Conservation (phyloP, 2,113 vertebrate species). For the western clawed frog (Xenopus tropicalis) region DNA sequence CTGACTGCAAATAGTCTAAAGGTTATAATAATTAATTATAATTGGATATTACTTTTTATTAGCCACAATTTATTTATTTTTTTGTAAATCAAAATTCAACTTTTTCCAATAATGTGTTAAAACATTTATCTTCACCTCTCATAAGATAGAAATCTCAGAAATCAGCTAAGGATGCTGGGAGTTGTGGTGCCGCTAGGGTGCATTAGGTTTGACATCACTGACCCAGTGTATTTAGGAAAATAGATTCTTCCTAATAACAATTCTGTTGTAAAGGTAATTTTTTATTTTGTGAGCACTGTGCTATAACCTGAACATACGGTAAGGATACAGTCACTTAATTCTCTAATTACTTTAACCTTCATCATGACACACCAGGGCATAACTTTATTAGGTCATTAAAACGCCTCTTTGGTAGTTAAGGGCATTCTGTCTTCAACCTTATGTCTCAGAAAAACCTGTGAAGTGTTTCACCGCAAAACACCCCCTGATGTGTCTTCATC, state of each 20-base stretch:
- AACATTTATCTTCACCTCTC: too few relatives aligned
- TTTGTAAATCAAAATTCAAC: too few relatives aligned
- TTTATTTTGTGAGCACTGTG: constrained; percentile 5
- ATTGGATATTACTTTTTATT: too few relatives aligned
- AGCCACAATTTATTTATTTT: too few relatives aligned
- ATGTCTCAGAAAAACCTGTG: constrained; percentile 45
- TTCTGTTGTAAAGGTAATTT: constrained; percentile 23
- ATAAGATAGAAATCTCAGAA: too few relatives aligned
- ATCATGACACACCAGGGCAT: constrained; percentile 46
- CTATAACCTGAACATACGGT: constrained; percentile 40
- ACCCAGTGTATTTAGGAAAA: too few relatives aligned
- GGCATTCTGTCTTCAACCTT: constrained; percentile 45
- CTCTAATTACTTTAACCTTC: constrained; percentile 46
- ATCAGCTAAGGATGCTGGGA: too few relatives aligned
- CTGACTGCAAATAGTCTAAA: too few relatives aligned
- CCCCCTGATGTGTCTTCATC: constrained; percentile 44
- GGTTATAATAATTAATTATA: too few relatives aligned
- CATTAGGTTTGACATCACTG: too few relatives aligned
- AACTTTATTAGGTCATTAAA: constrained; percentile 46
- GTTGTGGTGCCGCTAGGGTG: too few relatives aligned
- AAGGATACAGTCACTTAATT: constrained; percentile 45
- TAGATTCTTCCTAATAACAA: not conserved
- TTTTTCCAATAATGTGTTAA: too few relatives aligned
- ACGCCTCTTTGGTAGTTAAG: constrained; percentile 46
- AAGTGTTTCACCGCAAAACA: constrained; percentile 44